These are phyloP conservation scores for Myotis findleyi DNA, from an alignment of 2,797 vertebrate species.

Conservation along the genomic window DNA sequence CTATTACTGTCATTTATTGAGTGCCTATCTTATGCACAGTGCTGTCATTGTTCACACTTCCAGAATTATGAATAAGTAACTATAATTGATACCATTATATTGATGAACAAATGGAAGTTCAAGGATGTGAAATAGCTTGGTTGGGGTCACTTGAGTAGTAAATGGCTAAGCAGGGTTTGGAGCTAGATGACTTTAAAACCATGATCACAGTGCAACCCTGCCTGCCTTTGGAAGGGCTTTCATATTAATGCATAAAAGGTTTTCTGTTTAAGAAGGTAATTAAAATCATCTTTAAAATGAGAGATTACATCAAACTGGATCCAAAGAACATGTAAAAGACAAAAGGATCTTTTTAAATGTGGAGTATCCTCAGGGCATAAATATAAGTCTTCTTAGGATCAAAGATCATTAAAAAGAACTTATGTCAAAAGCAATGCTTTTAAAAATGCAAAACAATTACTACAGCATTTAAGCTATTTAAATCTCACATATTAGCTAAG, in stretches of 20 bases:
- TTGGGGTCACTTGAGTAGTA: not conserved
- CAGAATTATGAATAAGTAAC: not conserved
- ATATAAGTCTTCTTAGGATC: slow-evolving; percentile 14
- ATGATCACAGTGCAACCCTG: not conserved
- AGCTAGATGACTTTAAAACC: not conserved
- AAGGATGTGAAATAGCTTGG: not conserved
- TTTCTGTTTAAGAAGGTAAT: slow-evolving; percentile 27
- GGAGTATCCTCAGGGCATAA: not conserved
- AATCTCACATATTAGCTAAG: slow-evolving; percentile 46
- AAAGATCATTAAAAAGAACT: slow-evolving; percentile 40
- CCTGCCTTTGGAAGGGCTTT: not conserved
- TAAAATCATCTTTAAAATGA: slow-evolving; percentile 14
- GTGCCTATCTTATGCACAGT: not conserved
- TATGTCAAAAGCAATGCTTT: slow-evolving; percentile 24
- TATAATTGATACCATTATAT: not conserved
- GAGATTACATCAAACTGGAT: not conserved
- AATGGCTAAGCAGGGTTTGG: not conserved
- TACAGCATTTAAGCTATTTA: slow-evolving; percentile 52
- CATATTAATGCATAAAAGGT: not conserved
- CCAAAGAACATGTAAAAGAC: slow-evolving; percentile 10
- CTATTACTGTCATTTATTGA: not conserved
- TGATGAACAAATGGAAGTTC: not conserved
- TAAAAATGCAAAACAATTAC: slow-evolving; percentile 34
- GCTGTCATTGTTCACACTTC: not conserved
- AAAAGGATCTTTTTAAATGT: slow-evolving; percentile 31